Percentiles rank a stretch among this genome's conserved stretches.
Evolutionary conservation across 2,888 invertebrate genomes (phyloP).

Genomic region (Alcis repandata): DNA sequence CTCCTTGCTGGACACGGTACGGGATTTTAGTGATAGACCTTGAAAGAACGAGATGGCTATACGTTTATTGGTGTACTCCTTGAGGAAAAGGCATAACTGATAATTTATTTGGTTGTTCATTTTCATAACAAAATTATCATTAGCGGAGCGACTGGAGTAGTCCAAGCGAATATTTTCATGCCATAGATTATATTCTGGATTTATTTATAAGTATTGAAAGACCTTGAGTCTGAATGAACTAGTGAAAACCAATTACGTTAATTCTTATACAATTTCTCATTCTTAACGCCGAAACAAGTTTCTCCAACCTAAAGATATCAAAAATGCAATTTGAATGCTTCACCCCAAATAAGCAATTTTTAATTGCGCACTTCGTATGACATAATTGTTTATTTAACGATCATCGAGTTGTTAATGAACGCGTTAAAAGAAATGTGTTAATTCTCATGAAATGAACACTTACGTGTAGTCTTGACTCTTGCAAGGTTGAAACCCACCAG

Average conservation of each 20-base stretch:
- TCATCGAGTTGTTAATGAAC: constrained; percentile 7
- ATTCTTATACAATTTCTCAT: not conserved
- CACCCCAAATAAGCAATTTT: constrained; percentile 26
- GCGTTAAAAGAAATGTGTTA: constrained; percentile 22
- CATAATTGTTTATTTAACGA: constrained; percentile 25
- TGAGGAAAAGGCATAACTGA: too few relatives aligned
- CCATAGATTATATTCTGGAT: too few relatives aligned
- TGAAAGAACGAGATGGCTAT: not conserved
- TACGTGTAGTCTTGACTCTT: not conserved
- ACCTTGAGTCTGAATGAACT: too few relatives aligned
- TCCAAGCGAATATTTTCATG: too few relatives aligned
- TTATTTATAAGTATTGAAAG: too few relatives aligned
- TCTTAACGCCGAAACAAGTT: constrained; percentile 4
- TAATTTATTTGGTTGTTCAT: too few relatives aligned
- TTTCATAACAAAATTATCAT: too few relatives aligned
- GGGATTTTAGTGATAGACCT: constrained; percentile 3
- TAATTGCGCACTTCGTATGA: constrained; percentile 21
- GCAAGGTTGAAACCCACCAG: not conserved
- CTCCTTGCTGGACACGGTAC: constrained; percentile 35
- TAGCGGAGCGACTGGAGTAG: too few relatives aligned
- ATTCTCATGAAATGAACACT: constrained; percentile 16
- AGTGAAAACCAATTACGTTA: not conserved
- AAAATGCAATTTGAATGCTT: constrained; percentile 19
- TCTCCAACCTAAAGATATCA: not conserved
- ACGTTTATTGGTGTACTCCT: too few relatives aligned